Percentiles rank a stretch among this genome's conserved stretches.
These are phyloP conservation scores for Zapornia atra DNA, from an alignment of 2,113 vertebrate species.

Conservation along the genomic window DNA sequence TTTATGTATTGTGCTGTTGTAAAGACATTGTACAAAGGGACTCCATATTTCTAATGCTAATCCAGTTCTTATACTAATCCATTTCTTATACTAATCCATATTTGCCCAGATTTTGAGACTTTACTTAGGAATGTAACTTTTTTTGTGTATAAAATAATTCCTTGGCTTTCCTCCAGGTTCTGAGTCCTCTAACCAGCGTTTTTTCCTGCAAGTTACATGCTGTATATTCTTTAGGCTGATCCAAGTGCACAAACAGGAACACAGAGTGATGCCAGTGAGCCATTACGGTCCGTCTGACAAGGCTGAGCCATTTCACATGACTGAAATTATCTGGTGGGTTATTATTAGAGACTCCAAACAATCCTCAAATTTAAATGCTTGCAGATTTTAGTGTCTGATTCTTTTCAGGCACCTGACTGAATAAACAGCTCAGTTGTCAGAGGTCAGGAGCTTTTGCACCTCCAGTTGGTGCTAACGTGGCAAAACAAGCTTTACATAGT, in stretches of 20 bases:
- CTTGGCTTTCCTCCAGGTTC: constrained; percentile 5
- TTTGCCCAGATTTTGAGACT: constrained; percentile 11
- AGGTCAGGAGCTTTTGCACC: not conserved
- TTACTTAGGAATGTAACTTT: constrained; percentile 15
- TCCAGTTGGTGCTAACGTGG: not conserved
- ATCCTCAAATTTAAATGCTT: not conserved
- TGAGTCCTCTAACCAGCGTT: not conserved
- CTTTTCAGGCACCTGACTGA: not conserved
- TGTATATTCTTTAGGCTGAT: not conserved
- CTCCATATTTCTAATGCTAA: constrained; percentile 15
- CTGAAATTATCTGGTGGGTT: not conserved
- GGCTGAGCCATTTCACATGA: constrained; percentile 55
- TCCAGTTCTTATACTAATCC: constrained; percentile 37
- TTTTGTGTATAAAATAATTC: constrained; percentile 7
- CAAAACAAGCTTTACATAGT: not conserved
- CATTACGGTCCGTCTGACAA: not conserved
- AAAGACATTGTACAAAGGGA: not conserved
- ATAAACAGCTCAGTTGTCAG: not conserved
- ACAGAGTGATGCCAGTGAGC: not conserved
- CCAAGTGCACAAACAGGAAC: not conserved
- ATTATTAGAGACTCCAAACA: not conserved
- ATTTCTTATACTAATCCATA: not conserved
- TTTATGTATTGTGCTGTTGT: constrained; percentile 10
- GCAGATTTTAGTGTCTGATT: constrained; percentile 37
- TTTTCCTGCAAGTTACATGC: not conserved